These are phyloP conservation scores for Alcis repandata DNA, from an alignment of 2,888 invertebrate species.

Conservation along the genomic window DNA sequence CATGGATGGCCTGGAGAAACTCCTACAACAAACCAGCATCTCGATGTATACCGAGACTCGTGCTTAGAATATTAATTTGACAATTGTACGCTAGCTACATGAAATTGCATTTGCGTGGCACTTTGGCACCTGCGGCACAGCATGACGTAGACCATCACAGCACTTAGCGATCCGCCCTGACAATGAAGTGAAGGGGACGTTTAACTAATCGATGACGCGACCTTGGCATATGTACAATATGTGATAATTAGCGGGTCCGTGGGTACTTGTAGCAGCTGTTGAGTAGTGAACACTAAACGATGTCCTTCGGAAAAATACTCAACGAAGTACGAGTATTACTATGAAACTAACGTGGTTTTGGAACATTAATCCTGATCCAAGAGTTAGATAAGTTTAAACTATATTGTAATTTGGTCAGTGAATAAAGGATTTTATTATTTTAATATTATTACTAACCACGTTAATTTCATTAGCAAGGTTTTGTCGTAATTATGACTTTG, in stretches of 20 bases:
- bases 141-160: neutral
- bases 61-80: conserved; percentile 1
- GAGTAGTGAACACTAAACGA: conserved; percentile 14
- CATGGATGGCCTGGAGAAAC: conserved; percentile 98
- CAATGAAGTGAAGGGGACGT: conserved; percentile 12
- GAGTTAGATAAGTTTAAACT: no score
- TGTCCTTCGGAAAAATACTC: conserved; percentile 1
- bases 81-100: conserved; percentile 8
- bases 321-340: no score
- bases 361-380: no score
- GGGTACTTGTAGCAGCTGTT: conserved; percentile 11
- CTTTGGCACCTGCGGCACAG: conserved; percentile 29
- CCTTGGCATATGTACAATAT: conserved; percentile 25
- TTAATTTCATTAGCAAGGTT: no score
- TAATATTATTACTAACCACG: no score
- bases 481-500: neutral
- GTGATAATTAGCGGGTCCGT: conserved; percentile 21
- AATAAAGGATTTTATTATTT: no score
- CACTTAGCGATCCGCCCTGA: conserved; percentile 10
- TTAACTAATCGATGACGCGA: conserved; percentile 33
- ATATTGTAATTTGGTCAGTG: no score
- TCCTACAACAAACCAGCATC: conserved; percentile 89
- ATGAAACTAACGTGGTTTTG: no score
- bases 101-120: conserved; percentile 22
- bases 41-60: conserved; percentile 49